phyloP scores from a whole-genome alignment of 1,140 invertebrate species.

The Rhopalosiphum maidis region DNA sequence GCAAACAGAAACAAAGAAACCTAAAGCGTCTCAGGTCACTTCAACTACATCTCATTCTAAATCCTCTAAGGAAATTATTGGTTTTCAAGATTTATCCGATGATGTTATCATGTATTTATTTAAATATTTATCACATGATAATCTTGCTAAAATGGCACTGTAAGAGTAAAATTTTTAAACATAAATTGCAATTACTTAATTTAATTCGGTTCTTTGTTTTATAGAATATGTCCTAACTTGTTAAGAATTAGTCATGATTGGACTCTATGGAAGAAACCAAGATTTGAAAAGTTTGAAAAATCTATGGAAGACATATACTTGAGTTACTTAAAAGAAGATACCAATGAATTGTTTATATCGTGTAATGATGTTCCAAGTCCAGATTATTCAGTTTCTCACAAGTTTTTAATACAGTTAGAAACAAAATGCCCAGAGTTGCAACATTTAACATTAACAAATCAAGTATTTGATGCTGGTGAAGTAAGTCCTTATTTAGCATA shows the following conservation, averaged over 20 bases:
- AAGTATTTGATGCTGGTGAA: constrained; percentile 29
- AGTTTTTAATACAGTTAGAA: constrained; percentile 40
- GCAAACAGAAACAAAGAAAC: not conserved
- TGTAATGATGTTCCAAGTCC: not conserved
- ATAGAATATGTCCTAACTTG: not conserved
- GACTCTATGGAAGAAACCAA: constrained; percentile 43
- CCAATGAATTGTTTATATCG: not conserved
- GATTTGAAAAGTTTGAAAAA: constrained; percentile 26
- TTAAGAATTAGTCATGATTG: constrained; percentile 38
- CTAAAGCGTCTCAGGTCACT: not conserved
- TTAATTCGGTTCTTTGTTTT: not conserved
- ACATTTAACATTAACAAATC: not conserved
- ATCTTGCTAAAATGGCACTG: constrained; percentile 45
- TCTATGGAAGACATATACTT: constrained; percentile 33
- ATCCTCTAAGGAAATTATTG: not conserved
- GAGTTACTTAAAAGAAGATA: constrained; percentile 25
- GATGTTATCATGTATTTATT: constrained; percentile 44
- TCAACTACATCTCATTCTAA: not conserved
- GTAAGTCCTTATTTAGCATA: not conserved
- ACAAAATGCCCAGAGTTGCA: constrained; percentile 20
- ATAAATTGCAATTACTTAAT: not conserved
- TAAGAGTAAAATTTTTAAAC: not conserved
- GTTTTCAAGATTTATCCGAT: constrained; percentile 11
- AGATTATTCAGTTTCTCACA: constrained; percentile 27
- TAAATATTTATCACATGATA: constrained; percentile 5